Evolutionary conservation across 2,888 invertebrate genomes (phyloP), one percentile per base, ranked within the genome.

Genomic region (Adelphocoris suturalis): DNA sequence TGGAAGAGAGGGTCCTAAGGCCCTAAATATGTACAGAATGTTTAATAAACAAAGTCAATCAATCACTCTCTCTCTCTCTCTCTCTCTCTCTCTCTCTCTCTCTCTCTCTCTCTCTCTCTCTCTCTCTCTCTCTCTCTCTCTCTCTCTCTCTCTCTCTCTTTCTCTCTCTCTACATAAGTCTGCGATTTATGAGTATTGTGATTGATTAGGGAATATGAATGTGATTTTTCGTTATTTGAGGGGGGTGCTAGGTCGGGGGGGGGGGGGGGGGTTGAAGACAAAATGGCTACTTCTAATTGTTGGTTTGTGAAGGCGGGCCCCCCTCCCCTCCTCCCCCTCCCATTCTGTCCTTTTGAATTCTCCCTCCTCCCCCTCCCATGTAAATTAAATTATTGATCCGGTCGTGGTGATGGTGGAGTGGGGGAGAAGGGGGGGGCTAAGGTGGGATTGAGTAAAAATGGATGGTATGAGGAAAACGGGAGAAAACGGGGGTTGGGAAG

Each of bases 351-450:
- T 19, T 85, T 85, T 55, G 61, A 61, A 52, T 82, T 14, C 85
- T 37, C 57, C 16, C 76, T 57, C 19, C 37, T 52, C 52, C 52
- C 78, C 78, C 48, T 11, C 61, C 84, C 90, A 90, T 90, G 90
- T 90, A 90, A 90, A 90, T 90, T 90, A 90, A 90, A 90, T 90
- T 90, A 90, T 90, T 90, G 90, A 90, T 90, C 90, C 80, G 86
- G 80, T 46, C 27, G 14, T n/a, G 55, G 55, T 37, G 37, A 37
- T 37, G 37, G 37, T 37, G 61, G 23, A 80, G 46, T 78, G 28
- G 28, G 55, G 55, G 76, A 16, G 5, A 23, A 23, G 19, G 75
- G 75, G 76, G 82, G 23, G 47, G 76, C 80, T 86, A 81, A 90
- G 90, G 90, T 90, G 90, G 90, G 82, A 90, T 87, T 48, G 87